Evolutionary conservation across 2,797 vertebrate species (phyloP).

Genomic region (Schizopygopsis pylzovi): DNA sequence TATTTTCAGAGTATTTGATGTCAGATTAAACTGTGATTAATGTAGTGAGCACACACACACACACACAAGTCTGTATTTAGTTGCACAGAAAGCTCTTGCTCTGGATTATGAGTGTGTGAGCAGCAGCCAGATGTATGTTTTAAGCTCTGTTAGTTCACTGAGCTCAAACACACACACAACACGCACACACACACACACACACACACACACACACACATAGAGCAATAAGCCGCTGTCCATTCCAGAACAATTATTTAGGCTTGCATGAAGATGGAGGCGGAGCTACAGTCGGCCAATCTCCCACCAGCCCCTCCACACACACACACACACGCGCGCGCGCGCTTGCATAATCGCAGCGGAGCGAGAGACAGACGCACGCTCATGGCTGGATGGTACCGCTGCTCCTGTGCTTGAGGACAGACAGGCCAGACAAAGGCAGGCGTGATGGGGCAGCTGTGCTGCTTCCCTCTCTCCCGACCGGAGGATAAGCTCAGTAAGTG

Average conservation of each 20-base stretch:
- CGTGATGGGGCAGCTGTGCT: slow-evolving; percentile 97
- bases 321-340: slow-evolving; percentile 26
- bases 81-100: slow-evolving; percentile 23
- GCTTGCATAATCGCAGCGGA: slow-evolving; percentile 14
- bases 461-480: slow-evolving; percentile 93
- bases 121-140: slow-evolving; percentile 19
- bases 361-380: slow-evolving; percentile 51
- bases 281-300: slow-evolving; percentile 69
- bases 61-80: slow-evolving; percentile 1
- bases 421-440: slow-evolving; percentile 34
- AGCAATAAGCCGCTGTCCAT: slow-evolving; percentile 65
- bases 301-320: slow-evolving; percentile 46
- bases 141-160: background rate
- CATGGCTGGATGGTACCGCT: slow-evolving; percentile 49
- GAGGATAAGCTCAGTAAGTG: slow-evolving; percentile 97
- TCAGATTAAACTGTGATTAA: slow-evolving; percentile 10
- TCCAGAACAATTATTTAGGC: slow-evolving; percentile 73
- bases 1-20: background rate
- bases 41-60: background rate
- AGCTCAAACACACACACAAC: slow-evolving; percentile 35
- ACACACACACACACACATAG: slow-evolving; percentile 44
- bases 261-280: slow-evolving; percentile 74
- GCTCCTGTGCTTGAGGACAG: slow-evolving; percentile 23
- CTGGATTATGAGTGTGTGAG: slow-evolving; percentile 10
- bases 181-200: slow-evolving; percentile 51